Evolutionary conservation across 1,140 invertebrate genomes (phyloP), one percentile per base, ranked within the genome.

Genomic region (Leptopilina clavipes): DNA sequence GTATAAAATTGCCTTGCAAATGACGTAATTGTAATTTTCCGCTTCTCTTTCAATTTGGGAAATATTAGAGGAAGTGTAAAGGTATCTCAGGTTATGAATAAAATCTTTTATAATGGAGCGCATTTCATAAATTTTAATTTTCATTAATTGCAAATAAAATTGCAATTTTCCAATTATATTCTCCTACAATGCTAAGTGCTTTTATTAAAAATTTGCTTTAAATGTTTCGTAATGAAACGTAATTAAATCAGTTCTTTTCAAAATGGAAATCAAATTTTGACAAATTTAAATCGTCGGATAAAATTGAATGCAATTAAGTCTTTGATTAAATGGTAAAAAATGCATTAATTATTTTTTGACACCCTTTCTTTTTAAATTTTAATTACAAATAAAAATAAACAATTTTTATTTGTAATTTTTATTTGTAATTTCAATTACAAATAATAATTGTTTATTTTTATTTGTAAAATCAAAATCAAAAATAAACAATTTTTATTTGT

Each of bases 1-100:
- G 11, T 65, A n/a, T n/a, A 10, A 37, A 65, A 65, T 65, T 65
- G 59, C 59, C 31, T 31, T 65, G 59, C 22, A 31, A 65, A 31
- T 31, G 11, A 37, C 22, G 25, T 65, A 65, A 65, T 65, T 31
- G 25, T 65, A 65, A 65, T 65, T 65, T 65, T 65, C 59, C 59
- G 25, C 59, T 22, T 65, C 59, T 31, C 22, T 65, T 65, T 14
- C 37, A 65, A 31, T 65, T 65, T 65, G 59, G 25, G 25, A 31
- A 31, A 25, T 31, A 65, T 65, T 65, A 65, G 14, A 65, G 19
- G 18, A 65, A 65, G 5, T 25, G 19, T 31, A 65, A n/a, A 65
- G 12, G 25, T 31, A 2, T 31, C 59, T 22, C 11, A 7, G 25
- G 25, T 31, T 65, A 31, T n/a, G 12, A 65, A 65, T 65, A 65